These are phyloP conservation scores for Osmerus eperlanus DNA, from an alignment of 2,113 vertebrate species.

Conservation along the genomic window DNA sequence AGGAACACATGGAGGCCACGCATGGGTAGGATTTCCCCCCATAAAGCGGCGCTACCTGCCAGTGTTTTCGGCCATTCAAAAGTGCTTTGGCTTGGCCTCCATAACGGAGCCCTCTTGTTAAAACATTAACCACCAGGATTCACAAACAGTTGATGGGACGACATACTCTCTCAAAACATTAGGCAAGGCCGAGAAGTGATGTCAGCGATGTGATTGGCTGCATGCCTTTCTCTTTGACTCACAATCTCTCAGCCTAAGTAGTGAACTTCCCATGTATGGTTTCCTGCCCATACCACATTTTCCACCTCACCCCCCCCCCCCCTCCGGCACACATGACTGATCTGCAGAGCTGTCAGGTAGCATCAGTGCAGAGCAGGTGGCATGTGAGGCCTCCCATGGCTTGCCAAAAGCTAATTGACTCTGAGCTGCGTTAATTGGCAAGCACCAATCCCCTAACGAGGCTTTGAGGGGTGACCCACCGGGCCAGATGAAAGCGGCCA, in stretches of 20 bases:
- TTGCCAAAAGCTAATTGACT: constrained; percentile 80
- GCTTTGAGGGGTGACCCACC: constrained; percentile 81
- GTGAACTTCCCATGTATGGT: too few relatives aligned
- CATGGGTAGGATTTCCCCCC: constrained; percentile 38
- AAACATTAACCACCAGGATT: constrained; percentile 40
- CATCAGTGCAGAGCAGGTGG: constrained; percentile 75
- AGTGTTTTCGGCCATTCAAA: constrained; percentile 45
- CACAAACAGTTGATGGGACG: constrained; percentile 33
- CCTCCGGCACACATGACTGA: constrained; percentile 54
- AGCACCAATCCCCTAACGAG: constrained; percentile 79
- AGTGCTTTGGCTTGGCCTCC: constrained; percentile 35
- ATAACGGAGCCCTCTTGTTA: constrained; percentile 36
- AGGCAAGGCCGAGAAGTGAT: too few relatives aligned
- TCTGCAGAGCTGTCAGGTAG: constrained; percentile 72
- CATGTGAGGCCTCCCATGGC: constrained; percentile 74
- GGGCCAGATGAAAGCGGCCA: constrained; percentile 79
- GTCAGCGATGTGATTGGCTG: too few relatives aligned
- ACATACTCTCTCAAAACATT: not conserved
- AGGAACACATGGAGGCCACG: constrained; percentile 29
- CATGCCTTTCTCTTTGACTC: too few relatives aligned
- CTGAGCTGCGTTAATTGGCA: constrained; percentile 81
- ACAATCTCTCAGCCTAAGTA: too few relatives aligned
- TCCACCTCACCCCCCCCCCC: not conserved
- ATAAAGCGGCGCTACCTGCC: constrained; percentile 44
- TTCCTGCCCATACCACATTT: not conserved